Percentiles rank a stretch among this genome's conserved stretches.
Evolutionary conservation across 2,113 vertebrate species (phyloP).

Genomic region (Cheirogaleus medius): DNA sequence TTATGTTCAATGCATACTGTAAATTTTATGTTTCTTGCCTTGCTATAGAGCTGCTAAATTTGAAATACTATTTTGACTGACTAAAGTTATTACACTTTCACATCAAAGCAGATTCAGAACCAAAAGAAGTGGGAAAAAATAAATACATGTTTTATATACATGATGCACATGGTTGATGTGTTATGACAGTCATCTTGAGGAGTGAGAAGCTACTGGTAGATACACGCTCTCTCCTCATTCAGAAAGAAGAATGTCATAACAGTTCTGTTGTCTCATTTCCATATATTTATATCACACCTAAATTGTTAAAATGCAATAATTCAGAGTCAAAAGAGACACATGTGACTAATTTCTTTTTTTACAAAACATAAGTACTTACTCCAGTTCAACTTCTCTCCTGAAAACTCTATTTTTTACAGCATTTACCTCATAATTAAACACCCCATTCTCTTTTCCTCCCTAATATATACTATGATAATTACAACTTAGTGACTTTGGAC

Average conservation of each 20-base stretch:
- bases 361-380: background rate
- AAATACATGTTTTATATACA: background rate
- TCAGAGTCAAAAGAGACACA: background rate
- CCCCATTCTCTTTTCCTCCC: background rate
- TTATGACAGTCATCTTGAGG: constrained; percentile 40
- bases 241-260: constrained; percentile 28
- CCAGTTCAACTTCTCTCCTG: background rate
- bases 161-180: background rate
- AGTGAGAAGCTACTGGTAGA: background rate
- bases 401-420: background rate
- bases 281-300: background rate
- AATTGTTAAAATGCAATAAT: constrained; percentile 34
- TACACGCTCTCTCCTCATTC: background rate
- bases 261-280: constrained; percentile 25
- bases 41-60: background rate
- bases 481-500: background rate
- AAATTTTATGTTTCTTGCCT: background rate
- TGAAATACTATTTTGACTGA: constrained; percentile 27
- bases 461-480: background rate
- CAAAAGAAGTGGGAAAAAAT: constrained; percentile 17
- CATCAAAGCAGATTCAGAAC: constrained; percentile 44
- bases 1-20: background rate
- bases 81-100: constrained; percentile 29
- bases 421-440: constrained; percentile 13
- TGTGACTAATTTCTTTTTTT: background rate